Conservation (phyloP, 1,140 invertebrate genomes). For the Hetaerina americana region DNA sequence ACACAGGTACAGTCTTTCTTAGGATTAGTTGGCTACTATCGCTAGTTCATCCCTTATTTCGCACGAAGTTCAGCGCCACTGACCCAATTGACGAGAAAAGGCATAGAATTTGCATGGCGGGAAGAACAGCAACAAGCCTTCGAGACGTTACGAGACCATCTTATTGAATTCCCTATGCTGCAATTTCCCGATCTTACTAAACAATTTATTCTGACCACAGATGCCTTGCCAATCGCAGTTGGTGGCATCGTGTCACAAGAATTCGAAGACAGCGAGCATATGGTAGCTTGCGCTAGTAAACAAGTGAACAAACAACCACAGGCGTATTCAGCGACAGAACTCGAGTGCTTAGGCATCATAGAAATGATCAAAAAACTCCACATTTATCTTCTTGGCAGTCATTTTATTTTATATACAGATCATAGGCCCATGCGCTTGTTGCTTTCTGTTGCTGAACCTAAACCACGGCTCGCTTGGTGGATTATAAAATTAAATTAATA, state of each 20-base stretch:
- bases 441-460: background rate
- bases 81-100: background rate
- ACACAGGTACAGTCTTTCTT: background rate
- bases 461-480: background rate
- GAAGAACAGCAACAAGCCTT: background rate
- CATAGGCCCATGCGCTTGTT: background rate
- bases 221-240: background rate
- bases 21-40: background rate
- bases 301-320: background rate
- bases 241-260: background rate
- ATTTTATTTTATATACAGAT: background rate
- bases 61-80: background rate
- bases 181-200: background rate
- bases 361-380: background rate
- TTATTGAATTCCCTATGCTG: background rate
- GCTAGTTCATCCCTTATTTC: background rate
- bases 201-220: background rate
- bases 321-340: background rate
- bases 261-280: background rate
- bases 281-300: background rate
- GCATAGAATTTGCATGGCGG: background rate
- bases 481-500: background rate
- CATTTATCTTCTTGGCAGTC: background rate
- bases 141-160: background rate
- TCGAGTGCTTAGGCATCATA: background rate